phyloP scores from a whole-genome alignment of 2,113 vertebrate genomes.

The Mesoclemmys tuberculata region DNA sequence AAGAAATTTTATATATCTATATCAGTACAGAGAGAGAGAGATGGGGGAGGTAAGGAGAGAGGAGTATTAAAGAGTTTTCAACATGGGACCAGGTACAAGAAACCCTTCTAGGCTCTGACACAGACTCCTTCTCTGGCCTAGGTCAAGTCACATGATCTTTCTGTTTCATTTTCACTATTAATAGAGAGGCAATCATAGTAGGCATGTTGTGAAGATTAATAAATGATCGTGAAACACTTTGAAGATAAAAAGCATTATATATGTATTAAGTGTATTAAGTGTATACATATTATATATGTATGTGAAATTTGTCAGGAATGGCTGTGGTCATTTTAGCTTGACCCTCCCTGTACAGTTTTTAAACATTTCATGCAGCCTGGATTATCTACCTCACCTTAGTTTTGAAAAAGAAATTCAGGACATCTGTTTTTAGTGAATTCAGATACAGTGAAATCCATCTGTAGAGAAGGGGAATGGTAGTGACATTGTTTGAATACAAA shows the following conservation, averaged over 20 bases:
- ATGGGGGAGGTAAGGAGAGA: background rate
- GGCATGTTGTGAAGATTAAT: slow-evolving; percentile 53
- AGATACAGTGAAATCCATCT: background rate
- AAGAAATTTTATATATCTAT: slow-evolving; percentile 11
- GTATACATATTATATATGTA: too few species aligned
- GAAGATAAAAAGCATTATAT: slow-evolving; percentile 33
- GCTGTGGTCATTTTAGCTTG: slow-evolving; percentile 13
- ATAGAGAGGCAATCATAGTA: slow-evolving; percentile 44
- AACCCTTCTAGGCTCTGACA: slow-evolving; percentile 53
- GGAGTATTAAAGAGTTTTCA: slow-evolving; percentile 6
- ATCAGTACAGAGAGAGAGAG: slow-evolving; percentile 23
- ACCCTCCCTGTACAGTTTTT: background rate
- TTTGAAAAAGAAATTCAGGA: slow-evolving; percentile 31
- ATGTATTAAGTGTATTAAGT: background rate
- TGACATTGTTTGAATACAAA: background rate
- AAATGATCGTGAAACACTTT: slow-evolving; percentile 45
- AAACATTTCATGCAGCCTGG: slow-evolving; percentile 7
- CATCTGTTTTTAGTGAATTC: background rate
- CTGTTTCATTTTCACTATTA: slow-evolving; percentile 6
- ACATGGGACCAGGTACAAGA: slow-evolving; percentile 5
- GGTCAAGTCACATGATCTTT: slow-evolving; percentile 46
- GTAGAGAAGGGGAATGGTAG: background rate
- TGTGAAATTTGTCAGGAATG: background rate
- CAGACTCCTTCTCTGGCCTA: slow-evolving; percentile 71
- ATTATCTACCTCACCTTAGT: background rate